Conservation (phyloP, 1,140 invertebrate genomes). For the Hylaeus volcanicus region DNA sequence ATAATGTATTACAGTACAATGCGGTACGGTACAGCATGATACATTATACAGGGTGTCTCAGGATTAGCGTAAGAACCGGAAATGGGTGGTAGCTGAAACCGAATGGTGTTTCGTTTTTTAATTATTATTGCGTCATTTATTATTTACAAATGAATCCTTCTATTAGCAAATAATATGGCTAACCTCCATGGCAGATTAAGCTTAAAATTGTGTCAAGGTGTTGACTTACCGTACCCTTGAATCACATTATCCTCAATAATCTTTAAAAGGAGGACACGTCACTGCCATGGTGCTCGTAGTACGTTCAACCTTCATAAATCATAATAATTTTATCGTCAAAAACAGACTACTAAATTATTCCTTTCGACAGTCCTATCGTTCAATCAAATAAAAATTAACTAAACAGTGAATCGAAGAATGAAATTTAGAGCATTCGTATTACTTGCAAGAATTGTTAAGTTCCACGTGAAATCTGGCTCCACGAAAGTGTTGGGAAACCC, state of each 20-base stretch:
- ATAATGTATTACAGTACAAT: too few relatives aligned
- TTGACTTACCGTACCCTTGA: constrained; percentile 45
- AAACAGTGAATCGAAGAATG: too few relatives aligned
- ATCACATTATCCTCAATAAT: constrained; percentile 54
- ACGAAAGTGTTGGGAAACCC: too few relatives aligned
- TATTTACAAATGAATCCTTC: not conserved
- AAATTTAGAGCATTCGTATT: too few relatives aligned
- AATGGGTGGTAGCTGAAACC: too few relatives aligned
- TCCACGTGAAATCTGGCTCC: too few relatives aligned
- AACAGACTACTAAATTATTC: constrained; percentile 30
- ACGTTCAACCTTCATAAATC: constrained; percentile 48
- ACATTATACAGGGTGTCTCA: too few relatives aligned
- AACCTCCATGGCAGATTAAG: constrained; percentile 30
- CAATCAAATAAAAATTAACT: too few relatives aligned
- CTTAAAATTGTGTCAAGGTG: constrained; percentile 49
- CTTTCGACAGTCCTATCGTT: not conserved
- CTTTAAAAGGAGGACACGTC: constrained; percentile 52
- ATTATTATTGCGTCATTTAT: not conserved
- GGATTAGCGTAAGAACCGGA: too few relatives aligned
- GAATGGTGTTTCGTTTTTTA: too few relatives aligned
- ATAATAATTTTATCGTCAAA: constrained; percentile 57
- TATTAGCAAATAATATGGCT: constrained; percentile 31
- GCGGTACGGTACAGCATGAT: too few relatives aligned
- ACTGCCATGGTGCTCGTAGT: constrained; percentile 24
- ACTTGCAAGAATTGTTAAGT: too few relatives aligned